Percentiles rank a stretch among this genome's conserved stretches.
These are phyloP conservation scores for Urechis unicinctus DNA, from an alignment of 2,888 invertebrate genomes.

Conservation along the genomic window DNA sequence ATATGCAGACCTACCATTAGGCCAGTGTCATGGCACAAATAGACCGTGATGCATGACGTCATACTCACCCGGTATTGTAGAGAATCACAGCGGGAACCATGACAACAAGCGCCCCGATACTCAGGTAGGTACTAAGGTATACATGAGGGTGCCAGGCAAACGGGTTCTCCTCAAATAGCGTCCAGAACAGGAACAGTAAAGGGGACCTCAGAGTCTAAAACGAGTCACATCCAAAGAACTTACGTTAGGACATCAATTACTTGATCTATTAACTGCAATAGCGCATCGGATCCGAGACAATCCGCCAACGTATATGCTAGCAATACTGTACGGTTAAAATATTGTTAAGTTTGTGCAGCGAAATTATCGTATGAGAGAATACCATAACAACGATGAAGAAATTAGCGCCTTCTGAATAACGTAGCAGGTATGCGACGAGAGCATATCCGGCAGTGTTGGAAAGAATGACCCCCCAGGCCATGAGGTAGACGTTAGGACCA, in stretches of 20 bases:
- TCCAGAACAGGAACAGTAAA: conserved; percentile 30
- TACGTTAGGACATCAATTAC: too few species aligned
- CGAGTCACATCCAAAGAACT: too few species aligned
- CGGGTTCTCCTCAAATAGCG: conserved; percentile 30
- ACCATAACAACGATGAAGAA: conserved; percentile 29
- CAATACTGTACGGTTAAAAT: too few species aligned
- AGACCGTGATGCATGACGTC: too few species aligned
- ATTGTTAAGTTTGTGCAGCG: too few species aligned
- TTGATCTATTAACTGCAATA: too few species aligned
- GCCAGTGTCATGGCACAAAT: too few species aligned
- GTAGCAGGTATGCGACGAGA: conserved; percentile 23
- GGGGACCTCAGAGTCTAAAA: conserved; percentile 29
- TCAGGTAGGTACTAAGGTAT: conserved; percentile 28
- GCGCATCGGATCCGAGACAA: too few species aligned
- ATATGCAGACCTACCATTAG: too few species aligned
- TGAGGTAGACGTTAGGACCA: too few species aligned
- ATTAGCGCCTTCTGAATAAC: conserved; percentile 31
- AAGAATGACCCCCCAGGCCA: conserved; percentile 22
- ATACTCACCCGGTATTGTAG: conserved; percentile 21
- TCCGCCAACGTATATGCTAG: too few species aligned
- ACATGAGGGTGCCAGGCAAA: conserved; percentile 29
- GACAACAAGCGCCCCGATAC: conserved; percentile 25
- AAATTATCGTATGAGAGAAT: too few species aligned
- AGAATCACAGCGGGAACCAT: conserved; percentile 25
- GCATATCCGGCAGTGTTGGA: conserved; percentile 17